Percentiles rank a stretch among this genome's conserved stretches.
phyloP scores from a whole-genome alignment of 2,888 invertebrate genomes.

The Chelonus formosanus region DNA sequence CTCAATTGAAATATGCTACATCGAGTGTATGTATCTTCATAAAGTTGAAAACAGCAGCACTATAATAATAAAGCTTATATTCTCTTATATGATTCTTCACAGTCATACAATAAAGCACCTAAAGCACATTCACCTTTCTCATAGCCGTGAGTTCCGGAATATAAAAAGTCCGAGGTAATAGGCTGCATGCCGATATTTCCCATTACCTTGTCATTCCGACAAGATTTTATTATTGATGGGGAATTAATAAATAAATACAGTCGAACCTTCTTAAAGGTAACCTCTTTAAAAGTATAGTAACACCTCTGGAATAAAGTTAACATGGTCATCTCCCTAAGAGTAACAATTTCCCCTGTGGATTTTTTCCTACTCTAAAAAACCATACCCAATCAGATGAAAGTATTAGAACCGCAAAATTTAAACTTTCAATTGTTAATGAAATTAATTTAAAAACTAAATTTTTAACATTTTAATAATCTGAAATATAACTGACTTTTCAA shows the following conservation, averaged over 20 bases:
- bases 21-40: conserved; percentile 8
- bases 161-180: conserved; percentile 38
- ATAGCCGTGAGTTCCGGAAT: conserved; percentile 19
- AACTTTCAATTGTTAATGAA: too few species aligned
- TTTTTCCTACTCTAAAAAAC: too few species aligned
- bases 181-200: conserved; percentile 51
- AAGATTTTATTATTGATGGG: conserved; percentile 54
- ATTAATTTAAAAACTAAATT: too few species aligned
- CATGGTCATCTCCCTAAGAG: too few species aligned
- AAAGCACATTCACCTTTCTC: conserved; percentile 28
- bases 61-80: conserved; percentile 26
- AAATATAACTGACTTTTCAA: too few species aligned
- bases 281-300: too few species aligned
- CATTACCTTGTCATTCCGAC: conserved; percentile 52
- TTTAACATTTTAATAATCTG: too few species aligned
- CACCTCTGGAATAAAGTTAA: too few species aligned
- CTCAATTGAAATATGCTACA: neutral
- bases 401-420: too few species aligned
- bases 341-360: too few species aligned
- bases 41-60: conserved; percentile 26
- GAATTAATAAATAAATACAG: conserved; percentile 44
- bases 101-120: conserved; percentile 24
- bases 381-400: too few species aligned
- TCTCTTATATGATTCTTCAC: conserved; percentile 12
- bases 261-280: too few species aligned